These are phyloP conservation scores for Polylopha cassiicola DNA, from an alignment of 2,888 invertebrate genomes.

Conservation along the genomic window DNA sequence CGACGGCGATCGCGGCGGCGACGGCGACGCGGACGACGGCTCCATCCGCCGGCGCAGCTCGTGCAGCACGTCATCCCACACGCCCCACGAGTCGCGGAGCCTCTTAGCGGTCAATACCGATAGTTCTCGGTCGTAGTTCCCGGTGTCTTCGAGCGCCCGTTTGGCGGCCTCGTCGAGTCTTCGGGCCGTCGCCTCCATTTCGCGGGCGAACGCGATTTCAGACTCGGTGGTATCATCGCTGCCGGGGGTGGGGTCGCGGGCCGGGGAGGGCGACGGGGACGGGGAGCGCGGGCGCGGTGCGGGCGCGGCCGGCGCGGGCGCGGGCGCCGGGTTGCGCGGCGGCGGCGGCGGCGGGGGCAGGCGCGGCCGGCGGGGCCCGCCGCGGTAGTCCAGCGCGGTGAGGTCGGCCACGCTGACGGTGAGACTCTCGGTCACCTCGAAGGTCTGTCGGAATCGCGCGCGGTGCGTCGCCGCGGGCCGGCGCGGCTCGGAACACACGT, in stretches of 20 bases:
- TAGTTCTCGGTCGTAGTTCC: slow-evolving; percentile 74
- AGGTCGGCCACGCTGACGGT: slow-evolving; percentile 81
- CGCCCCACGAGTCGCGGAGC: slow-evolving; percentile 68
- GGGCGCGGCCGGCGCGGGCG: slow-evolving; percentile 51
- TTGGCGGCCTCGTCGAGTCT: slow-evolving; percentile 63
- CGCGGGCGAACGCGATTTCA: slow-evolving; percentile 61
- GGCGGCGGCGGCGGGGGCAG: slow-evolving; percentile 62
- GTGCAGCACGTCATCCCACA: slow-evolving; percentile 70
- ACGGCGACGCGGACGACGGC: slow-evolving; percentile 57
- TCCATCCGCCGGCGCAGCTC: slow-evolving; percentile 64
- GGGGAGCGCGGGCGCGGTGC: slow-evolving; percentile 47
- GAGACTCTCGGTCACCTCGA: slow-evolving; percentile 66
- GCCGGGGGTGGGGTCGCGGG: slow-evolving; percentile 64
- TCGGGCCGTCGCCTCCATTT: slow-evolving; percentile 69
- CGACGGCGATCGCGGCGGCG: slow-evolving; percentile 61
- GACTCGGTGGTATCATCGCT: slow-evolving; percentile 72
- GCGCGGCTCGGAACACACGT: slow-evolving; percentile 75
- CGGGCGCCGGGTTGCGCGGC: slow-evolving; percentile 41
- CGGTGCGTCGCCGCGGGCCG: slow-evolving; percentile 47
- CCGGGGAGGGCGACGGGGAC: slow-evolving; percentile 45
- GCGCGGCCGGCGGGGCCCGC: slow-evolving; percentile 51
- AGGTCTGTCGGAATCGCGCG: slow-evolving; percentile 66
- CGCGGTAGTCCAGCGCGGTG: slow-evolving; percentile 77
- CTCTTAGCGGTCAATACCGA: slow-evolving; percentile 76
- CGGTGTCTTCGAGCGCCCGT: slow-evolving; percentile 68